A percentile compares a stretch with the other conserved stretches of the same genome.
phyloP scores from a whole-genome alignment of 1,140 invertebrate species.

The Neomicropteryx cornuta region DNA sequence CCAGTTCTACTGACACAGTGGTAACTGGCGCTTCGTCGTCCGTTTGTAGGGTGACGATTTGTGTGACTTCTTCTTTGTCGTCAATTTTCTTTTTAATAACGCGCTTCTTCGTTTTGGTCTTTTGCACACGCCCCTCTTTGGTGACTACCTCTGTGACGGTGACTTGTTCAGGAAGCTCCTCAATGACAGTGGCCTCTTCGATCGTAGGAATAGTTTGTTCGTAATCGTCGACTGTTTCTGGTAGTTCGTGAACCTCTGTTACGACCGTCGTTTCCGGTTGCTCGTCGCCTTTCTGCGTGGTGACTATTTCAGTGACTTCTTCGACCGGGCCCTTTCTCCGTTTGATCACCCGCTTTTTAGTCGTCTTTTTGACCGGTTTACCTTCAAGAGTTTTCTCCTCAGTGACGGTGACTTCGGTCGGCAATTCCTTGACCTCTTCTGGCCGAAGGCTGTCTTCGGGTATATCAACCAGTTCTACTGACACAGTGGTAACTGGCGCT shows the following conservation, averaged over 20 bases:
- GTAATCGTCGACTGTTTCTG: slow-evolving; percentile 10
- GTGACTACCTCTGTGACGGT: slow-evolving; percentile 16
- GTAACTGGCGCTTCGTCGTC: slow-evolving; percentile 30
- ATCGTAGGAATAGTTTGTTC: slow-evolving; percentile 1
- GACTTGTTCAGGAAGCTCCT: slow-evolving; percentile 10
- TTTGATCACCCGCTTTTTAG: slow-evolving; percentile 19
- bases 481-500: slow-evolving; percentile 24
- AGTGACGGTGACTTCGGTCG: slow-evolving; percentile 1
- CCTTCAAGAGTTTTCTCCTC: slow-evolving; percentile 17
- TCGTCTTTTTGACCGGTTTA: slow-evolving; percentile 18
- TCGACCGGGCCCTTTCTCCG: slow-evolving; percentile 15
- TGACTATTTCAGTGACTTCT: slow-evolving; percentile 18
- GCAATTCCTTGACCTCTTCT: too few species aligned
- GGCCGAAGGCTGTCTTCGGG: too few species aligned
- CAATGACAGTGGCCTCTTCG: slow-evolving; percentile 7
- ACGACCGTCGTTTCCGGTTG: slow-evolving; percentile 10
- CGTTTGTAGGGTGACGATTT: slow-evolving; percentile 31
- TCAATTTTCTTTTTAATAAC: slow-evolving; percentile 30
- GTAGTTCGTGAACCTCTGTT: too few species aligned
- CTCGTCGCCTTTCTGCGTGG: slow-evolving; percentile 19
- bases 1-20: slow-evolving; percentile 23
- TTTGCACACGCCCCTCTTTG: slow-evolving; percentile 9
- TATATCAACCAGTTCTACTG: slow-evolving; percentile 20
- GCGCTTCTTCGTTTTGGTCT: slow-evolving; percentile 20
- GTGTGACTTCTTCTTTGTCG: slow-evolving; percentile 29